These are phyloP conservation scores for Lanistes nyassanus DNA, from an alignment of 1,140 invertebrate species.

Conservation along the genomic window DNA sequence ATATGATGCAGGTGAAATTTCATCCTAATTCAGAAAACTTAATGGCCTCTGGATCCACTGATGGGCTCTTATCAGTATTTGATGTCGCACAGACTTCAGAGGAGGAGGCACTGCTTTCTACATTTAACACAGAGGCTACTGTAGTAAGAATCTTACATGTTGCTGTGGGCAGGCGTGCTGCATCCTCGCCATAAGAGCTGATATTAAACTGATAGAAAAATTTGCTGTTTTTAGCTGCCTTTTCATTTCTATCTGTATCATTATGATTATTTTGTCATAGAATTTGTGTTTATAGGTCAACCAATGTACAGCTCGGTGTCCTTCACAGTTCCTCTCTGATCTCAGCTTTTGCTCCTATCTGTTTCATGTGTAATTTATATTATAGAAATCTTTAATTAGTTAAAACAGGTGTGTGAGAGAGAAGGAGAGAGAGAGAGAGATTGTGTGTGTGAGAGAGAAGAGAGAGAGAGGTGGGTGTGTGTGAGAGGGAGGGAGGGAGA, in stretches of 20 bases:
- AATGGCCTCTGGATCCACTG: constrained; percentile 80
- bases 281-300: background rate
- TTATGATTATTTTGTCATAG: background rate
- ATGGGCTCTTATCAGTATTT: constrained; percentile 88
- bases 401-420: no score
- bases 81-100: constrained; percentile 80
- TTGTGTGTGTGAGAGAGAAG: no score
- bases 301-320: background rate
- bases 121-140: constrained; percentile 85
- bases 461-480: no score
- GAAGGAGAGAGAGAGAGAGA: no score
- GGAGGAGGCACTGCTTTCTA: constrained; percentile 82
- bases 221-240: background rate
- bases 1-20: constrained; percentile 74
- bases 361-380: no score
- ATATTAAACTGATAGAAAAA: no score
- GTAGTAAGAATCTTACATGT: constrained; percentile 70
- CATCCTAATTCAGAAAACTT: constrained; percentile 77
- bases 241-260: background rate
- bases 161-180: background rate
- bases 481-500: no score
- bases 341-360: no score
- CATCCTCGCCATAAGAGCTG: background rate
- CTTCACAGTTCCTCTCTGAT: no score
- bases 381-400: no score